Base-by-base conservation (phyloP, 2,797 vertebrate genomes). In the Myripristis jacobus region DNA sequence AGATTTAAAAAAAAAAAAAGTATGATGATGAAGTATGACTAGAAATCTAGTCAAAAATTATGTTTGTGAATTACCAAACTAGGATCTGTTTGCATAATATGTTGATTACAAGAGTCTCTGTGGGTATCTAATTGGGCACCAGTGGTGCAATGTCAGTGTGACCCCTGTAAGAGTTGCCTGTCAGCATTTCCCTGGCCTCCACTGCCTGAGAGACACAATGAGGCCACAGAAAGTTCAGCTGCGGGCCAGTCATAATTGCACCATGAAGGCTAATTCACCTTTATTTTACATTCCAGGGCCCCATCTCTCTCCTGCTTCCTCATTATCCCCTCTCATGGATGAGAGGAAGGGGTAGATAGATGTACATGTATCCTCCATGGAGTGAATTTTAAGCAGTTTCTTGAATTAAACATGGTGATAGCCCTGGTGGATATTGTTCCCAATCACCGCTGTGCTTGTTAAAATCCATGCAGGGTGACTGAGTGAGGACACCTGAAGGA, bases 371-470 rank as follows among this genome's bases (percentile, higher is more conserved):
- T 79, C 82, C 67, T 74, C 48, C n/a, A 29, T 5, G 15, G 57
- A 19, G 38, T 81, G 85, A 80, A 89, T 86, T 74, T 70, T 73
- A 81, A 87, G 59, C 67, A 60, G 43, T 66, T 77, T 43, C 57
- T 50, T 85, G 66, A 86, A 82, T 80, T 75, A 68, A 85, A 75
- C 48, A 19, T 53, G 25, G 18, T 8, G 27, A 57, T 44, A 24
- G 25, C 56, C 56, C 52, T 50, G 0, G 10, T 41, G 25, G 1
- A 57, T 65, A 16, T n/a, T n/a, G 24, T 65, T 62, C 19, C 6
- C 22, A 57, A 44, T 58, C 44, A 41, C 50, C 56, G 47, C 36
- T 79, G 52, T 64, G 73, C 74, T 70, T 62, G 36, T 75, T 78
- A 13, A 56, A 69, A 65, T 4, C 3, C 8, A 13, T 22, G 11